Base-by-base conservation (phyloP, 2,113 vertebrate species). In the Lasiurus cinereus region DNA sequence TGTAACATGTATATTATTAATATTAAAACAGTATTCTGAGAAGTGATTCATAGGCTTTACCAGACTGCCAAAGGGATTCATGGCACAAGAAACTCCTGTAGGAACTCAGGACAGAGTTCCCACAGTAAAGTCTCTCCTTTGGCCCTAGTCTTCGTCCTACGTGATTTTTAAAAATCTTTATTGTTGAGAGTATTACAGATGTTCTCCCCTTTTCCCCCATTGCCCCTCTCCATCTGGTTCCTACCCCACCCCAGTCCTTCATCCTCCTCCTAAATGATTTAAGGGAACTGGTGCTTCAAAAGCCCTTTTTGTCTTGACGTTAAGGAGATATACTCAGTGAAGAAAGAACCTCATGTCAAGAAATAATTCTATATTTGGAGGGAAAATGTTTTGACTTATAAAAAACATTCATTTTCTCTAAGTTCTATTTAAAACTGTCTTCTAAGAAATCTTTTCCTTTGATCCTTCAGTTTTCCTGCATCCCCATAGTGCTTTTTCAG, bases 391-490 rank as follows among this genome's bases (percentile, higher is more conserved):
- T 27, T 70, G 8, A 29, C 74, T 86, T 66, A 33, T 2, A 31
- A 59, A 62, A 64, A 50, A 69, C 5, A 62, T 46, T 72, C 2
- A 70, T 50, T 77, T 67, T 43, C 29, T 85, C 46, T 52, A 90
- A 91, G 33, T n/a, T 31, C 19, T 46, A 0, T 95, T 80, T 94
- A 91, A 94, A 91, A 70, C 27, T 83, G 29, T 91, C 50, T 93
- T 92, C 64, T 70, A 85, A 54, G 54, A 94, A 95, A 86, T 48
- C 5, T 73, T 88, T 92, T 79, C 86, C 83, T 80, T 80, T 74
- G 31, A 84, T 52, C 2, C 3, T 72, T 79, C 36, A 36, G 80
- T 82, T 87, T 67, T 29, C 39, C 46, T 86, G 33, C 33, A 73
- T 79, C 72, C 43, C 62, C 24, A 70, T 6, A 24, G 54, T 74